Base-by-base conservation (phyloP, 2,113 vertebrate genomes). In the Nycticryphes semicollaris region DNA sequence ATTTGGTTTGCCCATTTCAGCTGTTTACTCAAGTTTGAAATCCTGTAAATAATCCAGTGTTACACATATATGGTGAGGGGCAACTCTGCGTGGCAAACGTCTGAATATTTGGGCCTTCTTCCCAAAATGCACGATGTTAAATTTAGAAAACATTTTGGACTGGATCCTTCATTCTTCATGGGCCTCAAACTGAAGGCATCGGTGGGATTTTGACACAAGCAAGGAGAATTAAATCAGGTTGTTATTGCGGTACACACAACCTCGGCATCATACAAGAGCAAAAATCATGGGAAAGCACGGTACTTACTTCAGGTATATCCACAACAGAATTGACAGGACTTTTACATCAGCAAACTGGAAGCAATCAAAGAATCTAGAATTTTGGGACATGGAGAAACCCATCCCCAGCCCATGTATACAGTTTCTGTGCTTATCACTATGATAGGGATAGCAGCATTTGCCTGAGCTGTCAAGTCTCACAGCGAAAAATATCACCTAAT, bases 11-110 rank as follows among this genome's bases (percentile, higher is more conserved):
- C 62, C 43, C 75, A 15, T 70, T 87, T 93, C 57, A 75, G 53
- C 75, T 95, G 73, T 91, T 96, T 92, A 84, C 47, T 95, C 69
- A 91, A 84, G 88, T 87, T 21, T 87, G 57, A 94, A 94, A 80
- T 81, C 30, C 69, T 62, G 81, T 82, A 95, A 97, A 94, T 92
- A 95, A 84, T 60, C 59, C 95, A 86, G 81, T 33, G n/a, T 72
- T 94, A 96, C 74, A 95, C 91, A 95, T 97, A 96, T 93, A 94
- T 97, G 96, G 95, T 0, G 86, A 96, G 69, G 87, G 83, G 89
- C 73, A 93, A 83, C 81, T 92, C 48, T 33, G 45, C 2, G 3
- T 83, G 63, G 83, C 85, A 96, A 90, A 94, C 0, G 13, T 66
- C 87, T 90, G 79, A 91, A 54, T 93, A 95, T 77, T 81, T 96